phyloP scores from a whole-genome alignment of 37 sponge, comb jelly and placozoan genomes.

The Diacarnus erythraeanus region DNA sequence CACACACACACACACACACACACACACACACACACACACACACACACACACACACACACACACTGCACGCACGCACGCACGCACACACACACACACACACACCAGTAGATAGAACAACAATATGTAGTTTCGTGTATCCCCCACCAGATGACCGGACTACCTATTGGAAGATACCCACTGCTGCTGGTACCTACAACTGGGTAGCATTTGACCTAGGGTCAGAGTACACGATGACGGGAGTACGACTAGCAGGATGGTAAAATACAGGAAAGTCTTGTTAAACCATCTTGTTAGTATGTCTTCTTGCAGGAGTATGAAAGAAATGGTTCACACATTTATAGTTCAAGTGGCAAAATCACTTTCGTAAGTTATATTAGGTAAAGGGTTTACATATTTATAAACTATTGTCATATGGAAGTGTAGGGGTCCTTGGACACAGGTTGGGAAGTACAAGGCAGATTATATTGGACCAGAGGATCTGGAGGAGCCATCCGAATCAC shows the following conservation, averaged over 20 bases:
- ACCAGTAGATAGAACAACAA: background rate
- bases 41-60: too few species aligned
- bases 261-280: background rate
- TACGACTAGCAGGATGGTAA: constrained; percentile 80
- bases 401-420: background rate
- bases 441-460: constrained; percentile 71
- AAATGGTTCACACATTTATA: constrained; percentile 69
- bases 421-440: constrained; percentile 84
- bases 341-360: constrained; percentile 63
- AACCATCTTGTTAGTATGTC: background rate
- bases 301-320: constrained; percentile 51
- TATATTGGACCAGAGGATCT: constrained; percentile 53
- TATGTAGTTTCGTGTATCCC: background rate
- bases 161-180: constrained; percentile 77
- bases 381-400: constrained; percentile 4
- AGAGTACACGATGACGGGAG: constrained; percentile 78
- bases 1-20: too few species aligned
- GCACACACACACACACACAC: background rate
- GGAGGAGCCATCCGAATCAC: constrained; percentile 41
- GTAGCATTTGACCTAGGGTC: constrained; percentile 80
- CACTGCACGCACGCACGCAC: background rate
- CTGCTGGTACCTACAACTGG: constrained; percentile 73
- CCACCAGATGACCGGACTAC: constrained; percentile 47
- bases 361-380: constrained; percentile 34
- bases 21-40: too few species aligned